Percentiles rank a stretch among this genome's conserved stretches.
Conservation (phyloP, 1,140 invertebrate species). For the Fragariocoptes setiger region DNA sequence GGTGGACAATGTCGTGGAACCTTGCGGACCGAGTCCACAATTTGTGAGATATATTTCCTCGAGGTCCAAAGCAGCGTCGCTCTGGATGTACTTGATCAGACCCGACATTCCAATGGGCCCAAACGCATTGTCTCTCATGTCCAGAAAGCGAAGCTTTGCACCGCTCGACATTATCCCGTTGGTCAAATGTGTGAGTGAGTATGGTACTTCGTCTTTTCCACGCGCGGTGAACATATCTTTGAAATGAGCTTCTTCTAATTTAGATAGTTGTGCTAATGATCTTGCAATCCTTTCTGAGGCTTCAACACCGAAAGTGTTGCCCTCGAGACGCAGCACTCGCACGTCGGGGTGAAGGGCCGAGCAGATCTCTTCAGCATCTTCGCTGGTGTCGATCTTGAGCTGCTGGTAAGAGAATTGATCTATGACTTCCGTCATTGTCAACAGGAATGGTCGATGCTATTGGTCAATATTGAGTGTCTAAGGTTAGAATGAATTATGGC, state of each 20-base stretch:
- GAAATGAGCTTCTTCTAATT: conserved; percentile 32
- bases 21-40: conserved; percentile 68
- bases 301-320: conserved; percentile 64
- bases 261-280: conserved; percentile 21
- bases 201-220: conserved; percentile 74
- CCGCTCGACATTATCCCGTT: conserved; percentile 41
- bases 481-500: no score
- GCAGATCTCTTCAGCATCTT: conserved; percentile 12
- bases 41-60: conserved; percentile 62
- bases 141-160: conserved; percentile 45
- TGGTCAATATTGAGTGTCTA: no score
- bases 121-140: conserved; percentile 91
- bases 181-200: conserved; percentile 44
- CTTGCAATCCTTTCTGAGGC: conserved; percentile 52
- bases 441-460: no score
- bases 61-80: conserved; percentile 41
- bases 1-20: conserved; percentile 28
- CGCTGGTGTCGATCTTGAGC: conserved; percentile 1
- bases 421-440: no score
- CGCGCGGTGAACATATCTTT: conserved; percentile 85
- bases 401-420: no score
- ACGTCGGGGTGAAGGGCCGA: conserved; percentile 12
- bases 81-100: conserved; percentile 47
- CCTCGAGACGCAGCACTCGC: conserved; percentile 37
- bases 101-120: conserved; percentile 77